phyloP scores from a whole-genome alignment of 1,140 invertebrate species.

The Oedothorax gibbosus region DNA sequence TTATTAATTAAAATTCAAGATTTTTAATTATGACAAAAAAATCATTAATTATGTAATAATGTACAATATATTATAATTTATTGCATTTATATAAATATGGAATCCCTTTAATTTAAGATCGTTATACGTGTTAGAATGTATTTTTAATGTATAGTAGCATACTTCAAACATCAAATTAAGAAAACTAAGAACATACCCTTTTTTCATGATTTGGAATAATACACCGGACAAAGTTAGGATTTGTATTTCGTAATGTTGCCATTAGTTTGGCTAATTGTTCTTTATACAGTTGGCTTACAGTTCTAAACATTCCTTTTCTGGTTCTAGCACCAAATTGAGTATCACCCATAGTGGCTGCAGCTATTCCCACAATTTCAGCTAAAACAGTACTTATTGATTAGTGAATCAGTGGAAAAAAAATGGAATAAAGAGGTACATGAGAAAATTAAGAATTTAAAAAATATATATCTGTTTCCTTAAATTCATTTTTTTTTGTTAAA shows the following conservation, averaged over 20 bases:
- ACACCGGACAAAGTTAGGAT: constrained; percentile 99
- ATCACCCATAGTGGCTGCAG: constrained; percentile 92
- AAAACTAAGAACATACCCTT: constrained; percentile 69
- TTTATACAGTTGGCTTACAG: constrained; percentile 99
- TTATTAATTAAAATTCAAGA: too few relatives aligned
- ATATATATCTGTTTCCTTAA: neutral
- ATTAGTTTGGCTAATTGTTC: constrained; percentile 98
- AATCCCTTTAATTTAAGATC: too few relatives aligned
- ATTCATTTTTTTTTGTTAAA: too few relatives aligned
- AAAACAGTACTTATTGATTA: constrained; percentile 61
- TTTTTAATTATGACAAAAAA: too few relatives aligned
- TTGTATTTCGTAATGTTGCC: constrained; percentile 96
- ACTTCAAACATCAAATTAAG: neutral
- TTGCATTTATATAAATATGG: too few relatives aligned
- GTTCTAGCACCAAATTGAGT: constrained; percentile 94
- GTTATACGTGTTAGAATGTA: too few relatives aligned
- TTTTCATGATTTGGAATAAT: constrained; percentile 99
- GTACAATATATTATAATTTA: too few relatives aligned
- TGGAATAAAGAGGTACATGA: neutral
- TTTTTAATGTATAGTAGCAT: too few relatives aligned
- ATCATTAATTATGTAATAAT: too few relatives aligned
- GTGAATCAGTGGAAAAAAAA: neutral
- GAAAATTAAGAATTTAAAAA: neutral
- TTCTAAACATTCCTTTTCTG: constrained; percentile 97
- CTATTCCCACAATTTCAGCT: constrained; percentile 98